A percentile compares a stretch with the other conserved stretches of the same genome.
Conservation (phyloP, 2,797 vertebrate species). For the Prionace glauca region DNA sequence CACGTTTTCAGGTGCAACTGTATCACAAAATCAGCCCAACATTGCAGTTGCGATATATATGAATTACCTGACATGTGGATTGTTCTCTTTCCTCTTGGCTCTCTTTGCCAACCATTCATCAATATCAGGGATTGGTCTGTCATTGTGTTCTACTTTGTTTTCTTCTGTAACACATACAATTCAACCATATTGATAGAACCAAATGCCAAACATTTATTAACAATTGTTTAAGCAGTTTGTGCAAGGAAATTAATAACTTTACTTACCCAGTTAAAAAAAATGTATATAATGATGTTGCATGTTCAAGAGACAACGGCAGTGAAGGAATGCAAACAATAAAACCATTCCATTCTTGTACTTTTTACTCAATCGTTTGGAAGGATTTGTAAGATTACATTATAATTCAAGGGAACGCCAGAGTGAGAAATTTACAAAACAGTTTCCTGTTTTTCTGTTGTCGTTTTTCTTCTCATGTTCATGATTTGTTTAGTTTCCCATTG, state of each 20-base stretch:
- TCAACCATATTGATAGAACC: neutral
- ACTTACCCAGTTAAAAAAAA: neutral
- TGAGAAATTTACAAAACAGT: neutral
- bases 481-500: neutral
- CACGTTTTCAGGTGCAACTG: neutral
- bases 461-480: neutral
- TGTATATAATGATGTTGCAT: neutral
- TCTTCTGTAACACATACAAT: conserved; percentile 60
- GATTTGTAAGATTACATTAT: neutral
- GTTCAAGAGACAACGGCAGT: neutral
- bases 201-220: neutral
- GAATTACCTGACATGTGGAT: conserved; percentile 65
- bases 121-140: conserved; percentile 49
- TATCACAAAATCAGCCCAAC: neutral
- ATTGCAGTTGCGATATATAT: neutral
- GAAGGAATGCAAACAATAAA: neutral
- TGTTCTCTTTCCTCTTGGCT: conserved; percentile 60
- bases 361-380: neutral
- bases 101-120: conserved; percentile 83
- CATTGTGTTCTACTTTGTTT: conserved; percentile 57
- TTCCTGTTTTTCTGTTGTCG: neutral
- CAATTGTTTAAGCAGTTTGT: neutral
- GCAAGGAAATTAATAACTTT: neutral
- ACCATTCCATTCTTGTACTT: neutral
- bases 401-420: neutral